Evolutionary conservation across 2,888 invertebrate species (phyloP).

Genomic region (Phragmatobia fuliginosa): DNA sequence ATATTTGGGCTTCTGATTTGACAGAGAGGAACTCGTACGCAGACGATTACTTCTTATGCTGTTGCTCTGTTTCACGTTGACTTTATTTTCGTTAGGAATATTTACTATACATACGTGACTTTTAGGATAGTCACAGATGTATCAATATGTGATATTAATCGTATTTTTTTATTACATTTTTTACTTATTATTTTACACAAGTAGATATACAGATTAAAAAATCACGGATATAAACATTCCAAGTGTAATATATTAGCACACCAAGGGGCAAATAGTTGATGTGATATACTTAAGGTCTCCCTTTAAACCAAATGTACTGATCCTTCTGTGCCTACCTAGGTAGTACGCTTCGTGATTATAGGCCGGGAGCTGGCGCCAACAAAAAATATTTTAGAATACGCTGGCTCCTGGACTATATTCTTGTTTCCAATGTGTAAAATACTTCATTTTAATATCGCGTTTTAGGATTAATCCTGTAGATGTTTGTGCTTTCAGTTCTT

Average conservation of each 20-base stretch:
- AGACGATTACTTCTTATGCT: no score
- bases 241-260: constrained; percentile 49
- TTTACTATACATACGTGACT: not conserved
- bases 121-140: not conserved
- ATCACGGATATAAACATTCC: constrained; percentile 69
- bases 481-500: constrained; percentile 58
- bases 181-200: not conserved
- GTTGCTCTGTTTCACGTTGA: no score
- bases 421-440: constrained; percentile 62
- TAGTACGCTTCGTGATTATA: constrained; percentile 55
- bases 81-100: not conserved
- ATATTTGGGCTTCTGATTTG: no score
- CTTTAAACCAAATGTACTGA: constrained; percentile 85
- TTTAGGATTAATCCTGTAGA: constrained; percentile 50
- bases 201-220: constrained; percentile 27
- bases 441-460: constrained; percentile 57
- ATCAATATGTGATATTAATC: not conserved
- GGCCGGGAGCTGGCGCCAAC: constrained; percentile 47
- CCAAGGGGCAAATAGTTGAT: constrained; percentile 78
- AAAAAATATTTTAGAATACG: constrained; percentile 35
- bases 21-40: no score
- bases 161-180: not conserved
- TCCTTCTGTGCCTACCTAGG: constrained; percentile 84
- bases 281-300: constrained; percentile 83
- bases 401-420: constrained; percentile 56